Conservation (phyloP, 2,888 invertebrate genomes). For the Pristionchus entomophagus region DNA sequence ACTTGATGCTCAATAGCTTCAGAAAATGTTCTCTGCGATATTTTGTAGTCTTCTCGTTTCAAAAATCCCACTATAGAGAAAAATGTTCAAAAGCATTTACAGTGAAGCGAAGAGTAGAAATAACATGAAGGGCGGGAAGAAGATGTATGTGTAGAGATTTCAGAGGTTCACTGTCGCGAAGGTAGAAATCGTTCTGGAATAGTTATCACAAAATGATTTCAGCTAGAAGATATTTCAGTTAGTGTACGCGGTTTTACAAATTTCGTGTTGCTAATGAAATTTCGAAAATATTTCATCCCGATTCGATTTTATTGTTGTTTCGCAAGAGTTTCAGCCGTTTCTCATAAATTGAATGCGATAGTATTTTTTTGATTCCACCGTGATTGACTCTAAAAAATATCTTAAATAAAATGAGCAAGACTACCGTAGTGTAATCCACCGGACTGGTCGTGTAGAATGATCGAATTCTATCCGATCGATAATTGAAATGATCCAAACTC, state of each 20-base stretch:
- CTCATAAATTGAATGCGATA: too few species aligned
- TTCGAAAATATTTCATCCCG: too few species aligned
- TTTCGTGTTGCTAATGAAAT: too few species aligned
- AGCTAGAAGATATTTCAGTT: neutral
- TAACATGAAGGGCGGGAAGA: constrained; percentile 28
- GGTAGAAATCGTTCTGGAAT: constrained; percentile 45
- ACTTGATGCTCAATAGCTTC: too few species aligned
- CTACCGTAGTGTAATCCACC: constrained; percentile 45
- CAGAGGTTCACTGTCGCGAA: constrained; percentile 14
- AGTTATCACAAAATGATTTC: too few species aligned
- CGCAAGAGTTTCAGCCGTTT: too few species aligned
- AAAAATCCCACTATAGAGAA: too few species aligned
- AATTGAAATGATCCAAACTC: constrained; percentile 32
- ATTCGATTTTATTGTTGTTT: too few species aligned
- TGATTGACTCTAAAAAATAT: neutral
- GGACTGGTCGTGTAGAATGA: constrained; percentile 43
- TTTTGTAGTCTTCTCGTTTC: too few species aligned
- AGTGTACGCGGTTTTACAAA: too few species aligned
- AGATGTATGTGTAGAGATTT: constrained; percentile 28
- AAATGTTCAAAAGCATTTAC: neutral
- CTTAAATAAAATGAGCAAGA: too few species aligned
- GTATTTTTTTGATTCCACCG: neutral
- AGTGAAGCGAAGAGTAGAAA: constrained; percentile 14
- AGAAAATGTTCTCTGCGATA: too few species aligned
- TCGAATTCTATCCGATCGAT: constrained; percentile 18